Base-by-base conservation (phyloP, 1,140 invertebrate species). In the Solenopsis invicta region DNA sequence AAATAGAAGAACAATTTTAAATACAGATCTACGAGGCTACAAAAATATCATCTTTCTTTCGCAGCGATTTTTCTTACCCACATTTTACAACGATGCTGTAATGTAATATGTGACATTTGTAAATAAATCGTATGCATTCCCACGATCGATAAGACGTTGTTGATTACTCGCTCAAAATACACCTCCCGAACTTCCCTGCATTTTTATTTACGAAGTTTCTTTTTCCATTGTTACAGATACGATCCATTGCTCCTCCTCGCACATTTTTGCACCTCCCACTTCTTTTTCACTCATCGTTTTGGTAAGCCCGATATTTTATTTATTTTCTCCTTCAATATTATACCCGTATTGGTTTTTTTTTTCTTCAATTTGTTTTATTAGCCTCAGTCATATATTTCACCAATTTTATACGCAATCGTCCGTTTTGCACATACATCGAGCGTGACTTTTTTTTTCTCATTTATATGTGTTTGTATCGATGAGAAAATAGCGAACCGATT, bases 191-290 rank as follows among this genome's bases (percentile, higher is more conserved):
- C n/a, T 84, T 48, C 13, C 77, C 13, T n/a, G 24, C 67, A 82
- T 62, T 84, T 75, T 84, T 84, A 74, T 84, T 84, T 75, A 84
- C 45, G 4, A 61, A 37, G 29, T 18, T 74, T 18, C 34, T 56
- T 66, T 89, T 90, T 90, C 62, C 18, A 87, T 89, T 90, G 89
- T 90, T 90, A 37, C 89, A 90, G 89, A 89, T 29, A 29, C 41
- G 21, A 41, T 41, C 52, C 29, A 29, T 29, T 29, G 29, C 29
- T 29, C 29, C 37, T 64, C 69, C 69, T 37, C 52, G 80, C 80
- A 74, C 85, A 87, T 64, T 72, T 72, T 69, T 24, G 78, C 89
- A 77, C 45, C 54, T 41, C 48, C 41, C 18, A 71, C 75, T 90
- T 90, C 82, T 90, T 90, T 90, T 90, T 67, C 75, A 74, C 59